Conservation (phyloP, 2,113 vertebrate species). For the Cygnus atratus region DNA sequence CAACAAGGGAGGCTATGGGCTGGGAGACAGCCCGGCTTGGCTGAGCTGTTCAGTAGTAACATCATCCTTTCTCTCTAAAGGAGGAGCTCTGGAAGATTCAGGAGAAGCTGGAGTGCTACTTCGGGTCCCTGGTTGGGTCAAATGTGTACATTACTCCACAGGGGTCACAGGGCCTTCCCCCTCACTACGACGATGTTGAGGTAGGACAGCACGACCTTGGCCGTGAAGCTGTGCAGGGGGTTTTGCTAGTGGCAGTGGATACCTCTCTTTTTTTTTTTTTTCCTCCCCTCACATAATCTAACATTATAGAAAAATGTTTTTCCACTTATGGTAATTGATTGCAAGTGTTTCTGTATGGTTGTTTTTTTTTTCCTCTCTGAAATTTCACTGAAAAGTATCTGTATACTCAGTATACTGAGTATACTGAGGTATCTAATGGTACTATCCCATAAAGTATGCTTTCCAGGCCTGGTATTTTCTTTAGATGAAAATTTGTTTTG, state of each 20-base stretch:
- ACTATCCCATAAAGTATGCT: neutral
- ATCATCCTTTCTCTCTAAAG: slow-evolving; percentile 46
- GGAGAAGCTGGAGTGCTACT: slow-evolving; percentile 92
- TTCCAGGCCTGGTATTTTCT: neutral
- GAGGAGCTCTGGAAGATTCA: slow-evolving; percentile 92
- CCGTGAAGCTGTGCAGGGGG: neutral
- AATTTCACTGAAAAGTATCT: neutral
- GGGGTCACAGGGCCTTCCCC: slow-evolving; percentile 88
- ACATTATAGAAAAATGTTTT: neutral
- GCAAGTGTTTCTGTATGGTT: neutral
- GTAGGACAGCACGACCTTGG: slow-evolving; percentile 68
- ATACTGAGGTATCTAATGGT: neutral
- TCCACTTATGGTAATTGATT: neutral
- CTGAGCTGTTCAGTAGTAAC: neutral
- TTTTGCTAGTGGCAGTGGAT: neutral
- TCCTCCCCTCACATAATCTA: neutral
- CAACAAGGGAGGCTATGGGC: too few species aligned
- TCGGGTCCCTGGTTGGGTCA: slow-evolving; percentile 89
- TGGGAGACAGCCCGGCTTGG: neutral
- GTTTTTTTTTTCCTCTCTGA: neutral
- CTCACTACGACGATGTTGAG: slow-evolving; percentile 94
- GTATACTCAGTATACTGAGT: too few species aligned
- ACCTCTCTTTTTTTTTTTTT: fast-evolving
- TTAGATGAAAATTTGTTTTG: neutral
- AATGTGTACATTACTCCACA: slow-evolving; percentile 92